Base-by-base conservation (phyloP, 2,797 vertebrate species). In the Mus spretus region DNA sequence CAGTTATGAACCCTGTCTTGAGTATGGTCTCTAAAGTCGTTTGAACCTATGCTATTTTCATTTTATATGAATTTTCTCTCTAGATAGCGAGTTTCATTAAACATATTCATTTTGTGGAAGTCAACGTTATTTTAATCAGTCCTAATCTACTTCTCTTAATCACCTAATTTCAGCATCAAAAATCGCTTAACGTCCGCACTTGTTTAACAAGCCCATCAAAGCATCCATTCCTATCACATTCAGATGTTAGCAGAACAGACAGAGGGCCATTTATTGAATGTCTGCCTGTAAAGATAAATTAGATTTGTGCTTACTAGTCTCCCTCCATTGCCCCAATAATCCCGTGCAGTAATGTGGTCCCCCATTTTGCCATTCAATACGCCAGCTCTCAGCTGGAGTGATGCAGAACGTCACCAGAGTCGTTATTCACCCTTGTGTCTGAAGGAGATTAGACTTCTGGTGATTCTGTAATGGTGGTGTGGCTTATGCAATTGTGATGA, bases 81-180 rank as follows among this genome's bases (percentile, higher is more conserved):
- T 63, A 97, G 93, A 96, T 57, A 90, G 87, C 55, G 84, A 95
- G 84, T 95, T 97, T 95, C 74, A 90, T 94, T 96, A 94, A 88
- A 55, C 65, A 77, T 95, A 94, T 94, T 94, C 86, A 88, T 95
- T 90, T 93, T 37, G 55, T 26, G 80, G 40, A 88, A 91, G 81
- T 88, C 67, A 90, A 91, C 81, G 40, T 93, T 93, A 83, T 96
- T 93, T 84, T 83, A 47, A 93, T 96, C 1, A 2, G 55, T 75
- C 72, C 59, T 91, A 19, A 72, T 93, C 93, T 89, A 86, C 79
- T 81, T 87, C 47, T 82, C 94, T 92, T 70, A 82, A 55, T 90
- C 53, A 78, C 78, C 83, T 63, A 91, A 92, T 93, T 93, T 96
- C 78, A 79, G 53, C 26, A 53, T 8, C 59, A 37, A 85, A 37